Percentiles rank a stretch among this genome's conserved stretches.
Evolutionary conservation across 2,797 vertebrate genomes (phyloP).

Genomic region (Arctocebus calabarensis): DNA sequence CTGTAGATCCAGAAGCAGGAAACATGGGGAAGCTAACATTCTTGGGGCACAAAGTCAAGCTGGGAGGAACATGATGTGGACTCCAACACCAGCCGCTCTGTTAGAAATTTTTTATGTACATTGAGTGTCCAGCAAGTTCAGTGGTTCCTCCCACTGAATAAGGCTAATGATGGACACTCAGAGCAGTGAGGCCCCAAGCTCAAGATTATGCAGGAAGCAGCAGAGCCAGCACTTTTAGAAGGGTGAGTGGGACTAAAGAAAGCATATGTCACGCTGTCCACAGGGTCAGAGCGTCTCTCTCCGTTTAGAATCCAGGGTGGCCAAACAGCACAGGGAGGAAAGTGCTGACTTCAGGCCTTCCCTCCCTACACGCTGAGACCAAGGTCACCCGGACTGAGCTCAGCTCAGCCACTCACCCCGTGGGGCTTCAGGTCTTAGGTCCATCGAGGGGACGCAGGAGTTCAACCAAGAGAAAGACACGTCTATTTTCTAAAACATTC

Average conservation of each 20-base stretch:
- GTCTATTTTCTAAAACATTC: not conserved
- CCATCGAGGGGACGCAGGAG: not conserved
- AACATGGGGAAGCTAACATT: not conserved
- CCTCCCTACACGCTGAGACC: not conserved
- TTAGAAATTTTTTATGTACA: not conserved
- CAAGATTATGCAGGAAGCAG: too few species aligned
- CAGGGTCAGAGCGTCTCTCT: too few species aligned
- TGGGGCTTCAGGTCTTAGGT: not conserved
- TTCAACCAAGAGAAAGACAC: not conserved
- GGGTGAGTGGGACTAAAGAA: not conserved
- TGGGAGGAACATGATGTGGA: not conserved
- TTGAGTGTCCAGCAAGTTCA: fast-evolving
- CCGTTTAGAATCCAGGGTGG: not conserved
- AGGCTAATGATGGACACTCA: not conserved
- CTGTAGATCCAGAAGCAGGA: not conserved
- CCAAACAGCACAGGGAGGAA: not conserved
- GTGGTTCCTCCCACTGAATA: not conserved
- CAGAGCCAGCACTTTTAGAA: too few species aligned
- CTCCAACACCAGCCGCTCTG: fast-evolving
- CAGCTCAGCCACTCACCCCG: fast-evolving
- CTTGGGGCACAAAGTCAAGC: not conserved
- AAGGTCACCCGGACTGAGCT: not conserved
- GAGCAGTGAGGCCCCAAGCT: too few species aligned
- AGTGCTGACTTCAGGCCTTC: fast-evolving
- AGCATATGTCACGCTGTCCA: not conserved